These are phyloP conservation scores for Astreopora myriophthalma DNA, from an alignment of 64 coral and sea anemone species.

Conservation along the genomic window DNA sequence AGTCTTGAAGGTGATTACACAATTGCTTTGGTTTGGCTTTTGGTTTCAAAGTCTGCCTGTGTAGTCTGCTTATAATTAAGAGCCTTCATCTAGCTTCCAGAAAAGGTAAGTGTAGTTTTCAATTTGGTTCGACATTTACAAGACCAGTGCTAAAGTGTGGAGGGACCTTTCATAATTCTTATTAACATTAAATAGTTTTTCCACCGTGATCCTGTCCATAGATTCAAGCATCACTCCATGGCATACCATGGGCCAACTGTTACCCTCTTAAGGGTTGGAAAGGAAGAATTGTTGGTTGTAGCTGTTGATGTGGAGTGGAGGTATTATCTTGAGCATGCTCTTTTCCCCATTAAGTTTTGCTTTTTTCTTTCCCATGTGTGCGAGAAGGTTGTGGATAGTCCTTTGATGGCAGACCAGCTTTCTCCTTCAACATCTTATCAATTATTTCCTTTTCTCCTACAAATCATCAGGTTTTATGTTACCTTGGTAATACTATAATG, in stretches of 20 bases:
- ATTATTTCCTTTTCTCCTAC: too few species aligned
- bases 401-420: too few species aligned
- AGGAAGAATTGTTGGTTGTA: slow-evolving; percentile 26
- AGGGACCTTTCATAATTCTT: not conserved
- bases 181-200: not conserved
- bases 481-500: too few species aligned
- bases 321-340: not conserved
- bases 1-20: not conserved
- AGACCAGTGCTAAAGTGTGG: too few species aligned
- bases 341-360: not conserved
- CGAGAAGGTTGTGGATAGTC: too few species aligned
- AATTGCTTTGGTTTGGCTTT: too few species aligned
- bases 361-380: not conserved
- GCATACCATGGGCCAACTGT: slow-evolving; percentile 75
- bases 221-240: slow-evolving; percentile 94
- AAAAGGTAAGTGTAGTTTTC: too few species aligned
- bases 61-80: too few species aligned
- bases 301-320: slow-evolving; percentile 73
- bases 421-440: too few species aligned
- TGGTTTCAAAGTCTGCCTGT: too few species aligned
- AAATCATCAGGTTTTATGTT: too few species aligned
- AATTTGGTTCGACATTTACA: too few species aligned
- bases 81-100: not conserved
- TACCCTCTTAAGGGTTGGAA: slow-evolving; percentile 35
- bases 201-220: not conserved